Evolutionary conservation across 1,140 invertebrate species (phyloP).

Genomic region (Drosophila teissieri): DNA sequence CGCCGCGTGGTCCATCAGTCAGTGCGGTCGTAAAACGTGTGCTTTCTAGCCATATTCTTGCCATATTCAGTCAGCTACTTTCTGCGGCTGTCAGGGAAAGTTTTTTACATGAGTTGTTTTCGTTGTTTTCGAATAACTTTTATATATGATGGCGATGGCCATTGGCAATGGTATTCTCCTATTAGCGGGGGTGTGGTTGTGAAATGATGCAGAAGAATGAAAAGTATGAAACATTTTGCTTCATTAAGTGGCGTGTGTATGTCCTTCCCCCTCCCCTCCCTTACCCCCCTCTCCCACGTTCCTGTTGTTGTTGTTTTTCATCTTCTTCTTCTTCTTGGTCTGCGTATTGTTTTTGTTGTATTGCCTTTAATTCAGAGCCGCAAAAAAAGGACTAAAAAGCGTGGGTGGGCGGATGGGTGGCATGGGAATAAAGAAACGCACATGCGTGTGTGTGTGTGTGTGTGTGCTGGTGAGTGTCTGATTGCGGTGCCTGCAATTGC

Average conservation of each 20-base stretch:
- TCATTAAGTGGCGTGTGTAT: constrained; percentile 46
- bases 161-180: constrained; percentile 25
- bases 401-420: neutral
- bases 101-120: constrained; percentile 55
- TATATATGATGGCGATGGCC: constrained; percentile 35
- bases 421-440: constrained; percentile 29
- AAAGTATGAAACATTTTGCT: constrained; percentile 59
- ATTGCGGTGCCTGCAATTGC: constrained; percentile 54
- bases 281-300: no score
- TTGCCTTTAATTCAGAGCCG: constrained; percentile 33
- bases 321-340: no score
- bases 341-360: constrained; percentile 1
- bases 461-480: constrained; percentile 34
- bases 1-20: constrained; percentile 31
- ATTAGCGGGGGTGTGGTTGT: constrained; percentile 1
- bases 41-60: constrained; percentile 5
- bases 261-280: neutral
- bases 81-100: constrained; percentile 52
- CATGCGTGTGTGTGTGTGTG: constrained; percentile 22
- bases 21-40: neutral
- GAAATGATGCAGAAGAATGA: constrained; percentile 56
- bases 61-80: constrained; percentile 20
- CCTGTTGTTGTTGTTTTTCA: neutral
- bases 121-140: constrained; percentile 62
- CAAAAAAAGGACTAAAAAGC: constrained; percentile 12